Base-by-base conservation (phyloP, 2,888 invertebrate genomes). In the Rugalucina vietnamica region DNA sequence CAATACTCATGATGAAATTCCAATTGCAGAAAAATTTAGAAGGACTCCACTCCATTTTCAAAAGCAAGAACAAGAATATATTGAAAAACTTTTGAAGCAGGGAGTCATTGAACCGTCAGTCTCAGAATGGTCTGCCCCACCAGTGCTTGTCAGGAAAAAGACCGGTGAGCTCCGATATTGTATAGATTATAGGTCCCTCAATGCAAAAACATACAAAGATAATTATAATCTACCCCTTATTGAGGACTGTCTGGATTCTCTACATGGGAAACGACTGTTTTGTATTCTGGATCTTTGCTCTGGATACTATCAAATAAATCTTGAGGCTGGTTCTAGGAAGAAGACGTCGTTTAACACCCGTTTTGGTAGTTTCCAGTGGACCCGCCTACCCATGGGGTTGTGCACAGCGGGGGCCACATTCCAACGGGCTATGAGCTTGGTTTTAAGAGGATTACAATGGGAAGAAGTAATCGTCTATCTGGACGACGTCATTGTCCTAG, bases 331-430 rank as follows among this genome's bases (percentile, higher is more conserved):
- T 0, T 77, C 84, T n/a, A 27, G 71, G n/a, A 43, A 57, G 24
- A 88, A 86, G 49, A 84, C 87, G 18, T 81, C 88, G 18, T 81
- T 89, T 37, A 80, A 39, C 21, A 86, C 88, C 14, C 72, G 74
- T n/a, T 78, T 49, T 60, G 86, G 86, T 5, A 37, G 81, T 24
- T 86, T 80, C 70, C 74, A 89, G 76, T 82, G 37, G 70, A 54
- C 49, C 18, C 21, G 80, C 24, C 34, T 88, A 71, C 80, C 81
- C 18, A 81, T 88, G 57, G 84, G 88, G 1, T 50, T 89, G 12
- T 65, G 80, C 36, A 84, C 79, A 71, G 84, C 78, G 0, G 86
- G 86, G 18, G 84, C 84, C 10, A 84, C 81, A 0, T 84, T 81
- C 57, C 76, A 83, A 21, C 60, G 86, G 36, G 74, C 71, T 1